Evolutionary conservation across 2,888 invertebrate genomes (phyloP).

Genomic region (Disparrhopalites patrizii): DNA sequence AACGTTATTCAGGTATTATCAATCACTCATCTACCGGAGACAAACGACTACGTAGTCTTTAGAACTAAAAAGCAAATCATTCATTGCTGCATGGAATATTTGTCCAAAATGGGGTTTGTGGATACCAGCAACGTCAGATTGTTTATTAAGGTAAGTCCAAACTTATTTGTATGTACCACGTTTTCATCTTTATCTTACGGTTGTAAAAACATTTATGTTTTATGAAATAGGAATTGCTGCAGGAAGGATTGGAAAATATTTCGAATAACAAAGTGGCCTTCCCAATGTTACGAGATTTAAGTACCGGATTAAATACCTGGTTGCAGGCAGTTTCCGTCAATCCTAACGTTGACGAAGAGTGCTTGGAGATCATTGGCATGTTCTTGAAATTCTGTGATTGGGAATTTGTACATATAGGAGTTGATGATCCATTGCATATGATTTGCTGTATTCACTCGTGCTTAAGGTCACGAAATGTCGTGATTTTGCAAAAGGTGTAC

Average conservation of each 20-base stretch:
- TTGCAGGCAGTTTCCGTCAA: constrained; percentile 34
- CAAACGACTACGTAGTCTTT: neutral
- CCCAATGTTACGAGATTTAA: constrained; percentile 3
- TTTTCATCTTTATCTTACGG: neutral
- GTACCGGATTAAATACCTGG: constrained; percentile 31
- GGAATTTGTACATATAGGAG: constrained; percentile 2
- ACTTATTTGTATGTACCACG: neutral
- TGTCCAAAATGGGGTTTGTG: neutral
- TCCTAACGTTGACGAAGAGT: constrained; percentile 32
- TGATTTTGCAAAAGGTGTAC: constrained; percentile 40
- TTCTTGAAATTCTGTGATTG: constrained; percentile 30
- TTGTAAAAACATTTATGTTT: neutral
- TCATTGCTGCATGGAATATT: constrained; percentile 7
- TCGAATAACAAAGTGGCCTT: neutral
- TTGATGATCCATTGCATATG: constrained; percentile 30
- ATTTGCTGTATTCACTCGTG: constrained; percentile 33
- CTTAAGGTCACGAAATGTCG: constrained; percentile 39
- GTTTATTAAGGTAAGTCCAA: constrained; percentile 16
- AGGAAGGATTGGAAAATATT: neutral
- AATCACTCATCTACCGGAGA: neutral
- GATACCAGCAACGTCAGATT: constrained; percentile 9
- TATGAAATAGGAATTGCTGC: constrained; percentile 9
- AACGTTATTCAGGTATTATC: constrained; percentile 14
- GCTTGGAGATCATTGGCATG: constrained; percentile 30
- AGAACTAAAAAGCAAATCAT: constrained; percentile 11